Conservation (phyloP, 30 jellyfish, hydroid and myxozoan species). For the Pseudorhiza aurosa region DNA sequence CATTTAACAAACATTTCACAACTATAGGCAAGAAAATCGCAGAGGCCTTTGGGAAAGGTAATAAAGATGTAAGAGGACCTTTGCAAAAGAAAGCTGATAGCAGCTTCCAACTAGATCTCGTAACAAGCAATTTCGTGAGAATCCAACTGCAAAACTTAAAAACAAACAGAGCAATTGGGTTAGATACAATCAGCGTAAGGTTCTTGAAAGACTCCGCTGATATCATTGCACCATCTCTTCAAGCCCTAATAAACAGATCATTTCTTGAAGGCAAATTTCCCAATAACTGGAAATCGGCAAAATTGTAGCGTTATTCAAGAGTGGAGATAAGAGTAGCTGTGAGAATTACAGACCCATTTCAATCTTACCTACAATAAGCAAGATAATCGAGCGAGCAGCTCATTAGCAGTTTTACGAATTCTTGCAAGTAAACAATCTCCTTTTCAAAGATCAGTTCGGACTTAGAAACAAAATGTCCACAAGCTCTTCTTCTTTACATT, state of each 20-base stretch:
- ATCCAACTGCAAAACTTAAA: conserved; percentile 40
- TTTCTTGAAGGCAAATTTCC: conserved; percentile 45
- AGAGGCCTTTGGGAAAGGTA: conserved; percentile 57
- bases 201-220: conserved; percentile 65
- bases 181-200: conserved; percentile 56
- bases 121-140: conserved; percentile 56
- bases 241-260: conserved; percentile 43
- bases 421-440: conserved; percentile 48
- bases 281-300: conserved; percentile 54
- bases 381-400: conserved; percentile 53
- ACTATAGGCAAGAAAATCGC: conserved; percentile 66
- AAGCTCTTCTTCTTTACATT: conserved; percentile 47
- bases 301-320: conserved; percentile 29
- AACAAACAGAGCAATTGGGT: conserved; percentile 70
- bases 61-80: conserved; percentile 38
- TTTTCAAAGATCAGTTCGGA: conserved; percentile 40
- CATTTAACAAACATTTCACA: conserved; percentile 26
- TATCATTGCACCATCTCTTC: conserved; percentile 61
- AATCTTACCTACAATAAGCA: conserved; percentile 48
- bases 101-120: conserved; percentile 53
- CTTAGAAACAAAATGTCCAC: conserved; percentile 43
- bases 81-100: conserved; percentile 44
- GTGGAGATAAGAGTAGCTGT: conserved; percentile 23
- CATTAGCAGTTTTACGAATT: conserved; percentile 53
- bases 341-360: conserved; percentile 62